phyloP scores from a whole-genome alignment of 2,113 vertebrate genomes.

The Thalassoma bifasciatum region DNA sequence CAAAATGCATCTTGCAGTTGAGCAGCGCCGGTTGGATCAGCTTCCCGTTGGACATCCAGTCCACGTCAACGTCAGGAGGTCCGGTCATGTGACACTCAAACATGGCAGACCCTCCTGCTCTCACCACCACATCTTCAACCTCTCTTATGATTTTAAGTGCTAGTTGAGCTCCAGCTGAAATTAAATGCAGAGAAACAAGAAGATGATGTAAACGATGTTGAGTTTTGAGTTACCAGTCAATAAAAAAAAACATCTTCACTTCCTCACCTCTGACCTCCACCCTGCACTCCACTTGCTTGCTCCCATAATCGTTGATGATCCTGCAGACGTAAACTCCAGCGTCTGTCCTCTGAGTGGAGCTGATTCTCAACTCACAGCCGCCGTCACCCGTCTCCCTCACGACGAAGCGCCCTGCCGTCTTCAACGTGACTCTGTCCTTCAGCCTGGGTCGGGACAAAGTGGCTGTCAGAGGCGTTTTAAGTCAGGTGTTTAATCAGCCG shows the following conservation, averaged over 20 bases:
- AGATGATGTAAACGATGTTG: neutral
- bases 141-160: conserved; percentile 86
- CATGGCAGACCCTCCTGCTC: conserved; percentile 91
- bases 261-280: conserved; percentile 91
- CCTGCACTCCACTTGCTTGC: conserved; percentile 87
- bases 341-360: conserved; percentile 84
- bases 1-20: conserved; percentile 98
- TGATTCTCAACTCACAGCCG: conserved; percentile 84
- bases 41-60: conserved; percentile 94
- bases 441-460: conserved; percentile 80
- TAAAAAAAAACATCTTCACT: neutral
- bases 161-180: conserved; percentile 76
- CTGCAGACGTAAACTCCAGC: conserved; percentile 90
- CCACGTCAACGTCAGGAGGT: conserved; percentile 91
- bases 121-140: conserved; percentile 87
- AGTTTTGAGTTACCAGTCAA: rapidly evolving
- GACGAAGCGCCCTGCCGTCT: conserved; percentile 79
- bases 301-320: conserved; percentile 88
- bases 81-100: conserved; percentile 92
- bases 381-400: conserved; percentile 82
- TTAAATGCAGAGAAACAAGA: conserved; percentile 22
- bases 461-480: conserved; percentile 20
- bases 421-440: conserved; percentile 87
- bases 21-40: conserved; percentile 95
- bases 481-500: conserved; percentile 7